Evolutionary conservation across 2,888 invertebrate genomes (phyloP), one percentile per base, ranked within the genome.

Genomic region (Coremacera marginata): DNA sequence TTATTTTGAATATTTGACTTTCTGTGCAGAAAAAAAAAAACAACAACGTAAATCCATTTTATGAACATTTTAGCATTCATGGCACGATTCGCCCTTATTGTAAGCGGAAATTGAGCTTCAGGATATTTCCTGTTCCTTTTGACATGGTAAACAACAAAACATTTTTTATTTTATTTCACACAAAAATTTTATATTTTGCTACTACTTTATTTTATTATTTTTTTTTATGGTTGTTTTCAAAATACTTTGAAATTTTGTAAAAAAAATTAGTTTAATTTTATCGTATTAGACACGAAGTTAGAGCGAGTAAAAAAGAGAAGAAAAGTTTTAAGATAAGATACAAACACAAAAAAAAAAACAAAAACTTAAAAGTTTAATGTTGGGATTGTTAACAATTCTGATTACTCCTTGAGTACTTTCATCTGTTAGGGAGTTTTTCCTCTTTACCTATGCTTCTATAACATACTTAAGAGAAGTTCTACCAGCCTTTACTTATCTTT

Each of bases 101-200:
- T 71, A 71, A 57, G 71, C 55, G 71, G 71, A 57, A 71, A 71
- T 71, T 57, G 71, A 71, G 71, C 71, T 71, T 71, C 71, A 37
- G 71, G 71, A 37, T 71, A 55, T 37, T 71, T 71, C 60, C 71
- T 27, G 19, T 71, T 71, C 60, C 60, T 37, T 71, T 71, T 68
- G 68, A 68, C 68, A 68, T 68, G 52, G 68, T 68, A 68, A 68
- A 51, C 25, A 68, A 37, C 34, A 49, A 14, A 68, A 49, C 14
- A 68, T 14, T 22, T 22, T 27, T 27, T 27, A 60, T 60, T 27
- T 44, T 44, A 44, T 44, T 44, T 44, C 44, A 44, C 44, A 44
- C 44, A 44, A 44, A 44, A 44, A 11, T 44, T 44, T 44, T 44
- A 11, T 44, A 44, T 51, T 27, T 68, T 51, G 8, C 5, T 34